Evolutionary conservation across 2,797 vertebrate species (phyloP), one percentile per base, ranked within the genome.

Genomic region (Syndactyla subalaris): DNA sequence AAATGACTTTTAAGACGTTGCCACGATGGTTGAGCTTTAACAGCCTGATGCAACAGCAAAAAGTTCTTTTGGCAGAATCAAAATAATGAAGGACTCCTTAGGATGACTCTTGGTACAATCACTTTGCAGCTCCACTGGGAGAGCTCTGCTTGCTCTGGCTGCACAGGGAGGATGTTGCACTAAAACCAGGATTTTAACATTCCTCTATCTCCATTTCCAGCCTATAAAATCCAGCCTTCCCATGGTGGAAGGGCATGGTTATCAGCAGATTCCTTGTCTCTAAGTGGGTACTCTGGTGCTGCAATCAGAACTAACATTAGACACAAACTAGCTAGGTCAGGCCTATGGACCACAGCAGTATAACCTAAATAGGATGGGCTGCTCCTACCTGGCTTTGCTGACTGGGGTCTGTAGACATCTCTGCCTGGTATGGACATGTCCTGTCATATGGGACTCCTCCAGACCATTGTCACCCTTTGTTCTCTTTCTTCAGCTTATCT

Each of bases 341-440:
- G 16, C 14, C 11, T 24, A 1, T 1, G 14, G 29, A 59, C 5
- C 38, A 22, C 45, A 15, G 2, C 18, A 34, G 5, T 17, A 10
- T 12, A 55, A 78, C 27, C 30, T 16, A 39, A 72, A 24, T 6
- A 46, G 18, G 0, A 0, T 0, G 0, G 29, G 36, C 27, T 63
- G 11, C 22, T 32, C 8, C 1, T 7, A 8, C 23, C 17, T 26
- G 63, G 6, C 7, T 55, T 83, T 45, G 11, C 23, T 41, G 16
- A 17, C 36, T 76, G 6, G 0, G 9, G 12, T 57, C 41, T 43
- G 38, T n/a, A 38, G 38, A 20, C 5, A 20, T 7, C 52, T 12
- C 9, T 49, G 12, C 18, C 9, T 32, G 4, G 2, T 17, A 9
- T 12, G 32, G 34, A 11, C 36, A 3, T 14, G 32, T 34, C 17